phyloP scores from a whole-genome alignment of 2,888 invertebrate genomes.

The Tiliacea aurago region DNA sequence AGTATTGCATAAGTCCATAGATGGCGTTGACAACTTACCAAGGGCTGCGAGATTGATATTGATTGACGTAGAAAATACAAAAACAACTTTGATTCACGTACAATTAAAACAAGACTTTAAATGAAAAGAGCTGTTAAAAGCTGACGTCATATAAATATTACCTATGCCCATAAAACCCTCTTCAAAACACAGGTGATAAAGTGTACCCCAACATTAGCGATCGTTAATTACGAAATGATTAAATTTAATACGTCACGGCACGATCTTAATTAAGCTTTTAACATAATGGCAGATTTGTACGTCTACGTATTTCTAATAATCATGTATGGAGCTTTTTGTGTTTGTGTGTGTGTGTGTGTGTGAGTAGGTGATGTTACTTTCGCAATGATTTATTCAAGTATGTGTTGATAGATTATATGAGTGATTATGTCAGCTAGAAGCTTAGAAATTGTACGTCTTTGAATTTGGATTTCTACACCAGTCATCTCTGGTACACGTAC shows the following conservation, averaged over 20 bases:
- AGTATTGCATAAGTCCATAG: neutral
- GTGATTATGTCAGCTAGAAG: too few species aligned
- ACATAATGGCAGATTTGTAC: constrained; percentile 39
- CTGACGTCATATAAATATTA: constrained; percentile 26
- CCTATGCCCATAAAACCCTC: constrained; percentile 32
- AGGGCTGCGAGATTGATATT: neutral
- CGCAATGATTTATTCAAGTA: neutral
- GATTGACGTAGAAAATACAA: neutral
- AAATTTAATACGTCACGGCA: constrained; percentile 43
- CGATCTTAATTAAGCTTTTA: constrained; percentile 48
- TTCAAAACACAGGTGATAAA: constrained; percentile 43
- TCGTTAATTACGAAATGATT: constrained; percentile 50
- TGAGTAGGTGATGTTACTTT: neutral
- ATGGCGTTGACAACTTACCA: neutral
- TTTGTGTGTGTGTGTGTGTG: neutral
- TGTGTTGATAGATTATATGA: neutral
- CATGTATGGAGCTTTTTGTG: neutral
- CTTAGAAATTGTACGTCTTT: neutral
- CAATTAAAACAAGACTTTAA: constrained; percentile 3
- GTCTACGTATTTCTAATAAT: constrained; percentile 30
- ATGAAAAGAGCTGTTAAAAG: constrained; percentile 25
- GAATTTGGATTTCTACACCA: neutral
- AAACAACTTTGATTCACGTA: neutral
- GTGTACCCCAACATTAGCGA: constrained; percentile 35
- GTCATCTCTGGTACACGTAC: too few species aligned